Base-by-base conservation (phyloP, 92 coral and sea anemone genomes). In the Scolanthus callimorphus region DNA sequence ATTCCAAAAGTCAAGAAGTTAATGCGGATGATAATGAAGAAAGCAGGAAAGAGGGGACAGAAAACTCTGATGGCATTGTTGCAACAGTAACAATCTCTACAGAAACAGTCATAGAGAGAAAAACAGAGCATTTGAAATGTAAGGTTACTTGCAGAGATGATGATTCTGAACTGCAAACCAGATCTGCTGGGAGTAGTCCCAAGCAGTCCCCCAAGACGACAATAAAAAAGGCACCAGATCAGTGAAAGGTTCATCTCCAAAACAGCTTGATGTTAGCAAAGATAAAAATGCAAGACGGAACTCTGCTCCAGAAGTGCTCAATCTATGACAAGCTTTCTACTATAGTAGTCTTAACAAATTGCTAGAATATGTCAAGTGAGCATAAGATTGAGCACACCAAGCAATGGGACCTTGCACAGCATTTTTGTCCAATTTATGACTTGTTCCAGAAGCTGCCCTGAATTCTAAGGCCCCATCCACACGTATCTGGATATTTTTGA, bases 251-350 rank as follows among this genome's bases (percentile, higher is more conserved):
- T 31, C 29, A 20, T 21, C 74, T 11, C 28, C 81, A 20, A 44
- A 55, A 49, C 70, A 69, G 21, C 55, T 77, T 9, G 53, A n/a
- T 10, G 60, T 69, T 31, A 64, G 10, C 15, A 21, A 60, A 12
- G 44, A 55, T 9, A 65, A 2, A 29, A 66, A 39, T 13, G 26
- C 49, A 21, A 55, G 72, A 31, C 63, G 72, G 20, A 77, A 27
- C 25, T 77, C 72, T 11, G 84, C 77, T 15, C 84, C 84, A 2
- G 84, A 64, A 44, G 71, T 53, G 15, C 69, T 62, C 48, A 51
- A 37, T 20, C 43, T 34, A 15, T 6, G 9, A 34, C 15, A 34
- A 34, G 43, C 15, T 34, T 34, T n/a, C n/a, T n/a, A n/a, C n/a
- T n/a, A n/a, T n/a, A n/a, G n/a, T n/a, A n/a, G n/a, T n/a, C n/a